Evolutionary conservation across 35 echinoderm and acorn worm genomes (phyloP).

Genomic region (Ophiothrix spiculata): DNA sequence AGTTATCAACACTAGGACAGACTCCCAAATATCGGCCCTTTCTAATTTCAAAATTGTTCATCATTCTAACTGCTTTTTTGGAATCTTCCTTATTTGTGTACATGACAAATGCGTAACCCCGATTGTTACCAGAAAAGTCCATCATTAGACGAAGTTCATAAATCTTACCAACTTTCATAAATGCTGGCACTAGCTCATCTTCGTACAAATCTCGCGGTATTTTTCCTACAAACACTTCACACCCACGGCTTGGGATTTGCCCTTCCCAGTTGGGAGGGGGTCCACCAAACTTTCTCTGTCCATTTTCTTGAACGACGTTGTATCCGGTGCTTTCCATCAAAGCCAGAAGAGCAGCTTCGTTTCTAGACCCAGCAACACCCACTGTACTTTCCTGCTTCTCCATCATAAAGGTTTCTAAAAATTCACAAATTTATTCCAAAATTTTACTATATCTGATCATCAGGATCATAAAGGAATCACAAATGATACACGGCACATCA

Average conservation of each 20-base stretch:
- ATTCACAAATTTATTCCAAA: background rate
- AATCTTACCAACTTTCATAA: conserved; percentile 92
- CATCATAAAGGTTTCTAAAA: background rate
- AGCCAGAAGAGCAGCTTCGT: conserved; percentile 82
- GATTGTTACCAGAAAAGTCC: conserved; percentile 94
- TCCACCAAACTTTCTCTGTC: conserved; percentile 75
- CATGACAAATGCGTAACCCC: conserved; percentile 97
- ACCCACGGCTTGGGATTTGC: conserved; percentile 65
- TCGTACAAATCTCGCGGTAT: conserved; percentile 98
- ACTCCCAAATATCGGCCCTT: conserved; percentile 96
- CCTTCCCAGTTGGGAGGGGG: conserved; percentile 92
- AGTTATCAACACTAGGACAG: conserved; percentile 94
- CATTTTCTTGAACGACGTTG: conserved; percentile 97
- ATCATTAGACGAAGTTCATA: conserved; percentile 97
- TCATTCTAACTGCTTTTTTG: conserved; percentile 92
- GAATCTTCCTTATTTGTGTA: conserved; percentile 82
- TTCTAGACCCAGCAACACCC: conserved; percentile 80
- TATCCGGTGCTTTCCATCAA: conserved; percentile 94
- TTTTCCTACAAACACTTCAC: conserved; percentile 96
- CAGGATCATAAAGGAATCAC: background rate
- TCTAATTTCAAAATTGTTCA: conserved; percentile 95
- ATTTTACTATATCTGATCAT: background rate
- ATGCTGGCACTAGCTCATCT: conserved; percentile 96
- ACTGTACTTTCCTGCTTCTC: conserved; percentile 36
- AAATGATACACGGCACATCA: background rate